Conservation (phyloP, 2,888 invertebrate genomes). For the Matsumyia berberina region DNA sequence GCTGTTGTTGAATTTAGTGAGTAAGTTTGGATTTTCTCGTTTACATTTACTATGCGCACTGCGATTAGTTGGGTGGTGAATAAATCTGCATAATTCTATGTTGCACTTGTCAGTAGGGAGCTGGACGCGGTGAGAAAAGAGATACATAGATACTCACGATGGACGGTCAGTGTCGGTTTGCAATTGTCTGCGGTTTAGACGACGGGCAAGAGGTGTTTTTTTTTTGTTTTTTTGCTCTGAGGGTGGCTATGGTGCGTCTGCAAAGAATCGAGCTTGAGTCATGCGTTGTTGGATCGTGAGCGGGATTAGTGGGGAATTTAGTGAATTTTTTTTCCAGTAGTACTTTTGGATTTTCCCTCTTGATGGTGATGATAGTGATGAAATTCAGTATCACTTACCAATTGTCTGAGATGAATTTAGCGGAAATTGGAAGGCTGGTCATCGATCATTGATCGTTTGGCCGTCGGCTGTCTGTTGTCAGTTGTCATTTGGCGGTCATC, state of each 20-base stretch:
- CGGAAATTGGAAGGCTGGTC: too few species aligned
- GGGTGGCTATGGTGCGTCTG: constrained; percentile 51
- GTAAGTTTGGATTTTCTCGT: constrained; percentile 22
- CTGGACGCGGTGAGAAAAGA: constrained; percentile 5
- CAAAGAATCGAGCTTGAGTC: constrained; percentile 44
- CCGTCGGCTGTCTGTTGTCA: too few species aligned
- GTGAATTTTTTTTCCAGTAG: background rate
- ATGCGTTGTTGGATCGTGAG: constrained; percentile 44
- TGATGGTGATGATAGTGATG: background rate
- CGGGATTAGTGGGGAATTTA: constrained; percentile 33
- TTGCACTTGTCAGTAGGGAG: constrained; percentile 46
- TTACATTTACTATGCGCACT: constrained; percentile 46
- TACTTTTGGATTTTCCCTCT: constrained; percentile 14
- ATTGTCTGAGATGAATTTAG: background rate
- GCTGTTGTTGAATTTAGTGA: constrained; percentile 8
- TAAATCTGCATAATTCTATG: constrained; percentile 69
- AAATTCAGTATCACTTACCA: background rate
- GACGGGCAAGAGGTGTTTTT: constrained; percentile 35
- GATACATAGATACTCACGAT: background rate
- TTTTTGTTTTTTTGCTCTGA: constrained; percentile 31
- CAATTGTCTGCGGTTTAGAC: constrained; percentile 52
- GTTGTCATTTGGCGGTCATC: background rate
- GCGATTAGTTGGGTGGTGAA: constrained; percentile 61
- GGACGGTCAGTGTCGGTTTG: constrained; percentile 19
- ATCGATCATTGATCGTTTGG: too few species aligned